Base-by-base conservation (phyloP, 1,140 invertebrate genomes). In the Lepidurus couesii region DNA sequence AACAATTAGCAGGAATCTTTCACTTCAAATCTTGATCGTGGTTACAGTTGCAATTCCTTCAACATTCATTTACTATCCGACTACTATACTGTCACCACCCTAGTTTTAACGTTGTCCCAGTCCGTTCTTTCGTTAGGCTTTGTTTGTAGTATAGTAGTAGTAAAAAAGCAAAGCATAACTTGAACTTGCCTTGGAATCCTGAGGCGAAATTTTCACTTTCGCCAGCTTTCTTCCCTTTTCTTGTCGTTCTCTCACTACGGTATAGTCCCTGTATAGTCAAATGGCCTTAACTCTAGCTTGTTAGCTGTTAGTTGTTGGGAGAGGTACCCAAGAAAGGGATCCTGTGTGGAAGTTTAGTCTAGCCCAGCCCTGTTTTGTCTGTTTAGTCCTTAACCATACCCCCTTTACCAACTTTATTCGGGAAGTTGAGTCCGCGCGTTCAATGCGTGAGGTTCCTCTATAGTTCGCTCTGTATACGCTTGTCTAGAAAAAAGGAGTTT, bases 271-370 rank as follows among this genome's bases (percentile, higher is more conserved):
- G 34, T 21, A 21, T 65, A 65, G 1, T 9, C 53, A 21, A 65
- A 65, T 65, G 53, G 53, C 16, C 16, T 65, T 21, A 65, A 65
- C 53, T 65, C 16, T 16, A 7, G 34, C 34, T 34, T 34, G 34
- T 34, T 34, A 34, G 53, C 21, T 65, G 53, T 65, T 65, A 65
- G 53, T 65, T 65, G 47, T 65, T 13, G 53, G 53, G 53, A 65
- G 53, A 65, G 53, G n/a, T 65, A 7, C 53, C 53, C 53, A 65
- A 65, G 53, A 65, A 65, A 65, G 53, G 53, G 53, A 65, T 65
- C 16, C 53, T 65, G 53, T 65, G 53, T 65, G 13, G 53, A 65
- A 65, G 53, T 65, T 65, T 65, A 65, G 53, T 65, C 53, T 65
- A 65, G 53, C 53, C 53, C 53, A 65, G 53, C 53, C 53, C 53